Conservation (phyloP, 2,797 vertebrate genomes). For the Eremophila alpestris region DNA sequence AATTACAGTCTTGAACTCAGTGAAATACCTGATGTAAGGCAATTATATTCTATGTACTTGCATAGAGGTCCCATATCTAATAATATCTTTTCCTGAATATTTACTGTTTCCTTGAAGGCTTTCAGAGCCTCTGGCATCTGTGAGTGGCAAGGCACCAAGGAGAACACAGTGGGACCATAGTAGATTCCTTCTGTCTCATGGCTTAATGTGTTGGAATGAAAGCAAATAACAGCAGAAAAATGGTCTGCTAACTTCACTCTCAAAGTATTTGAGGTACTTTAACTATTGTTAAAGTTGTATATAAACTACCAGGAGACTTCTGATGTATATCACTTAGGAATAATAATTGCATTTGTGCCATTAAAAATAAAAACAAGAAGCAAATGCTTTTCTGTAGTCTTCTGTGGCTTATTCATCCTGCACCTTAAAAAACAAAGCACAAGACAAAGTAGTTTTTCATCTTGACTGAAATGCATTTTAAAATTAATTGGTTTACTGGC, state of each 20-base stretch:
- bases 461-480: conserved; percentile 33
- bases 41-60: conserved; percentile 9
- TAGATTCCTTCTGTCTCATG: neutral
- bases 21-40: conserved; percentile 18
- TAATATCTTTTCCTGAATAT: neutral
- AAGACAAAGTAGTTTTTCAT: conserved; percentile 22
- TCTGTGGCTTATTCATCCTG: conserved; percentile 7
- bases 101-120: neutral
- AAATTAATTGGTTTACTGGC: conserved; percentile 60
- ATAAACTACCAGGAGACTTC: neutral
- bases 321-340: neutral
- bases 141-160: neutral
- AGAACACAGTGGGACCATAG: accelerated
- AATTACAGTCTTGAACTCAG: conserved; percentile 32
- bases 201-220: neutral
- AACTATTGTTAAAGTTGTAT: neutral
- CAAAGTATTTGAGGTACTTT: neutral
- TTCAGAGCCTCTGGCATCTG: neutral
- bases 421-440: neutral
- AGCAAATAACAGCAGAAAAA: neutral
- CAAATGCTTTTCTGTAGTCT: conserved; percentile 35
- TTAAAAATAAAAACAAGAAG: neutral
- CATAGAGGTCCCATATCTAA: neutral
- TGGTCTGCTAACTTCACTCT: neutral
- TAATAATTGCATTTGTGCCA: conserved; percentile 27